phyloP scores from a whole-genome alignment of 1,140 invertebrate species.

The Lucilia cuprina region DNA sequence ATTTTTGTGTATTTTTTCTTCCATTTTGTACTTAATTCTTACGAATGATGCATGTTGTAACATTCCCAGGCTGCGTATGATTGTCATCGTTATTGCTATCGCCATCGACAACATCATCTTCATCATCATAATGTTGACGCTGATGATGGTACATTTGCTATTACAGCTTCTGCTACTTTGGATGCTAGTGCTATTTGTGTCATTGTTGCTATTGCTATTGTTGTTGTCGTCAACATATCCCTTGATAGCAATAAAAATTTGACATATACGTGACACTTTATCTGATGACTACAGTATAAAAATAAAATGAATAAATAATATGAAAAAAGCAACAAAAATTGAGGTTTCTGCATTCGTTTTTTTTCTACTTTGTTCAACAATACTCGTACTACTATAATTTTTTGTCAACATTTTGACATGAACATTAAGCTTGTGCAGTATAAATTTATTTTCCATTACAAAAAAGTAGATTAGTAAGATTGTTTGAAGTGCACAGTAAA shows the following conservation, averaged over 20 bases:
- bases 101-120: background rate
- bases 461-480: constrained; percentile 3
- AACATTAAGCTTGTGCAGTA: background rate
- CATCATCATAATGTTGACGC: background rate
- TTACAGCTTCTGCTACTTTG: background rate
- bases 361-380: background rate
- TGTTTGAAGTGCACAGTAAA: background rate
- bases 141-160: background rate
- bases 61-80: background rate
- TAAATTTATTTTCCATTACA: background rate
- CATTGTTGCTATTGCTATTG: background rate
- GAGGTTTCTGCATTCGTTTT: background rate
- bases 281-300: constrained; percentile 27
- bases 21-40: background rate
- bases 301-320: background rate
- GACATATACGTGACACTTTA: constrained; percentile 34
- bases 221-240: constrained; percentile 22
- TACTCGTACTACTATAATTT: background rate
- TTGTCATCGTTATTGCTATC: background rate
- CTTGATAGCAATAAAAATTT: constrained; percentile 33
- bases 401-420: background rate
- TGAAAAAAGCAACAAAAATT: background rate
- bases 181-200: background rate
- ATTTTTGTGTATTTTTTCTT: no score
- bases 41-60: background rate